phyloP scores from a whole-genome alignment of 2,797 vertebrate species.

The Lates japonicus region DNA sequence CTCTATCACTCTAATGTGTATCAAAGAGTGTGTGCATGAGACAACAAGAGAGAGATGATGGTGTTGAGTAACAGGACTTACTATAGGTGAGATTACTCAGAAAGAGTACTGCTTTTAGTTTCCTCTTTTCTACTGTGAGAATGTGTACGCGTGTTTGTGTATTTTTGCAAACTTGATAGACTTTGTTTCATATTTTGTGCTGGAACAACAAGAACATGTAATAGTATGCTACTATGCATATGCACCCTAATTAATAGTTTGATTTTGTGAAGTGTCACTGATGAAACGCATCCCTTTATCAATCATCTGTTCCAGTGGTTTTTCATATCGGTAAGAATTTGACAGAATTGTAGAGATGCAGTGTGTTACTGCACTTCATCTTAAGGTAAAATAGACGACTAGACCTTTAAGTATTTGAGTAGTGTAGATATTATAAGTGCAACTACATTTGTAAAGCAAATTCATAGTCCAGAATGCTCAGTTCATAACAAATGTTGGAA shows the following conservation, averaged over 20 bases:
- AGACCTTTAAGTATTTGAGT: slow-evolving; percentile 51
- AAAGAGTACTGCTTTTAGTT: slow-evolving; percentile 62
- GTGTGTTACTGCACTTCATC: slow-evolving; percentile 15
- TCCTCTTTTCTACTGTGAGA: slow-evolving; percentile 77
- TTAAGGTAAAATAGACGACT: slow-evolving; percentile 31
- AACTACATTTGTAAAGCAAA: slow-evolving; percentile 55
- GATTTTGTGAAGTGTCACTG: slow-evolving; percentile 59
- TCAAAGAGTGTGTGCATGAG: slow-evolving; percentile 66
- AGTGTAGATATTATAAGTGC: slow-evolving; percentile 59
- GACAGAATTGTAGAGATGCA: background rate
- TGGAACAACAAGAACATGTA: slow-evolving; percentile 55
- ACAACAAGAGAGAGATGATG: slow-evolving; percentile 25
- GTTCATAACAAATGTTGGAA: slow-evolving; percentile 56
- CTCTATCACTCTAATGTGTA: slow-evolving; percentile 62
- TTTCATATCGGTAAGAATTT: slow-evolving; percentile 28
- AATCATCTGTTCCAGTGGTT: slow-evolving; percentile 32
- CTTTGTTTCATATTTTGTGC: slow-evolving; percentile 63
- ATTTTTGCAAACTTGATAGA: slow-evolving; percentile 68
- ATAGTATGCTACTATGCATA: slow-evolving; percentile 72
- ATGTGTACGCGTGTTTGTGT: slow-evolving; percentile 68
- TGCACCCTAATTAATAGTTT: slow-evolving; percentile 50
- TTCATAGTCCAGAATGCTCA: slow-evolving; percentile 44
- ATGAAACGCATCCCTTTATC: slow-evolving; percentile 41
- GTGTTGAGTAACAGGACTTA: slow-evolving; percentile 48
- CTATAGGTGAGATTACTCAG: slow-evolving; percentile 57